Evolutionary conservation across 2,888 invertebrate species (phyloP).

Genomic region (Drosophila anomelani): DNA sequence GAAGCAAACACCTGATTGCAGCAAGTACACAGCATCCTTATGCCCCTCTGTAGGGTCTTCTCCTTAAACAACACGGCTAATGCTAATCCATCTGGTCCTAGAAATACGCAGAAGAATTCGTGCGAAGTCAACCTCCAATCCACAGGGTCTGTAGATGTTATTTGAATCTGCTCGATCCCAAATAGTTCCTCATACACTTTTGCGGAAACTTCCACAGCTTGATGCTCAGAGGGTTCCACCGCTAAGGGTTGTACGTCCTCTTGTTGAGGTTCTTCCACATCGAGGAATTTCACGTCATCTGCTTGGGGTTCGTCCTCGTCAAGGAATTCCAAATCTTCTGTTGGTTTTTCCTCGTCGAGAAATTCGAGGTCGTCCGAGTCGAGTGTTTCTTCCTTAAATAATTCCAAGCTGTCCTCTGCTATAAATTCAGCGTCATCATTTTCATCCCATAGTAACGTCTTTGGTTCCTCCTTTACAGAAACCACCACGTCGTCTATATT

Average conservation of each 20-base stretch:
- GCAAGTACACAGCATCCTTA: constrained; percentile 13
- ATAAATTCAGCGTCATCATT: neutral
- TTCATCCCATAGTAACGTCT: neutral
- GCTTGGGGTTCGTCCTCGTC: neutral
- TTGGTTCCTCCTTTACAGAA: neutral
- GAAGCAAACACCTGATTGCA: constrained; percentile 11
- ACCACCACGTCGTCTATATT: constrained; percentile 6
- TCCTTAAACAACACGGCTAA: constrained; percentile 11
- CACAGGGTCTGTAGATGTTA: neutral
- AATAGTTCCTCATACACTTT: constrained; percentile 2
- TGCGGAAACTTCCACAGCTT: neutral
- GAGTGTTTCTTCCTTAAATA: neutral
- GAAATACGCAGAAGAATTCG: constrained; percentile 16
- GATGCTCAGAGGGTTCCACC: neutral
- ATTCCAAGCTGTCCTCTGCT: neutral
- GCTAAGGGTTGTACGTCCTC: neutral
- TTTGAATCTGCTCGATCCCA: neutral
- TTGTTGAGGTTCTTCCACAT: neutral
- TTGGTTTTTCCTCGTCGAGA: too few species aligned
- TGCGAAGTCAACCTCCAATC: neutral
- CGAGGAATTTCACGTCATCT: neutral
- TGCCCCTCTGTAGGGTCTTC: neutral
- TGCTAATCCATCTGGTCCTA: constrained; percentile 9
- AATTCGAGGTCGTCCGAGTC: neutral
- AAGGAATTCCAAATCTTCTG: neutral